Base-by-base conservation (phyloP, 2,113 vertebrate species). In the Genyomyrus donnyi region DNA sequence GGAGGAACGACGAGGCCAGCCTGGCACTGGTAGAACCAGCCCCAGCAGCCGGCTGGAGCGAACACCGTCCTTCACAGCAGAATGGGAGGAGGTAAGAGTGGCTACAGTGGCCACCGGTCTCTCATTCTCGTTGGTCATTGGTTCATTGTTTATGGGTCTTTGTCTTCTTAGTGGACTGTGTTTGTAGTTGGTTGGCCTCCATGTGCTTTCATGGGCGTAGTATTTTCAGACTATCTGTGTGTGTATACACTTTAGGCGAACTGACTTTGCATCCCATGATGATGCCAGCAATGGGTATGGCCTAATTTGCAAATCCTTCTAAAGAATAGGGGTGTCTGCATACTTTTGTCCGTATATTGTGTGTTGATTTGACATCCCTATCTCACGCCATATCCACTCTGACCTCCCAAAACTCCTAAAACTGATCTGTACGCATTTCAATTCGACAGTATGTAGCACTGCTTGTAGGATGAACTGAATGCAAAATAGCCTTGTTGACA, bases 61-160 rank as follows among this genome's bases (percentile, higher is more conserved):
- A 92, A 97, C 97, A 0, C 98, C 98, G 3, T 99, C 98, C 87
- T 99, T 99, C 94, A 99, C 98, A 0, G 98, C 98, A 0, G 98
- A 99, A 93, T 99, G 98, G 98, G 98, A 99, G 93, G 98, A 99
- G 96, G 98, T 99, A 96, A 96, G 95, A 90, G 66, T 13, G 13
- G 5, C 42, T 17, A 39, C 1, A n/a, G 11, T 8, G 42, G 13
- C 21, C 27, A 19, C 19, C 19, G 7, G 48, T 53, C 48, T 87
- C 27, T 88, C 7, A 2, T 39, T 42, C 21, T 21, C 53, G 10
- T 10, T 49, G 24, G 2, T 8, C 45, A 48, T 70, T 50, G 8
- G 7, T 77, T 24, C 15, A 21, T 53, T 24, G 7, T 62, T 62
- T n/a, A 62, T 62, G 56, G 24, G 88, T 24, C 42, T 80, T 42